Conservation (phyloP, 2,797 vertebrate genomes). For the Xenentodon cancila region DNA sequence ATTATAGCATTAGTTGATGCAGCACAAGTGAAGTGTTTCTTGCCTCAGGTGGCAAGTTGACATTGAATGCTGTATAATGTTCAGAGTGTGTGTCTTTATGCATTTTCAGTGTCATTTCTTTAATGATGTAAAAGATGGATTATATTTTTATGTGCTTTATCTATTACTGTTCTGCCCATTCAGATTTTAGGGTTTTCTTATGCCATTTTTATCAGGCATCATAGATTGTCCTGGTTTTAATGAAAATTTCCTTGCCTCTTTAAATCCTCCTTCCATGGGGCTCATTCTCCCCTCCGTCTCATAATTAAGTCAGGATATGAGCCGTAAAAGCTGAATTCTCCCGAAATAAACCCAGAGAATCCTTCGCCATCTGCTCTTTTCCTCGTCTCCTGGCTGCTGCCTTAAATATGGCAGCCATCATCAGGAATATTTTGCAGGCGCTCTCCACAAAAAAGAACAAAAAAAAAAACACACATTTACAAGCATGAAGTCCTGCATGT, state of each 20-base stretch:
- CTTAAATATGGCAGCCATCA: conserved; percentile 32
- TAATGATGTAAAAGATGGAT: conserved; percentile 25
- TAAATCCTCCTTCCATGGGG: conserved; percentile 60
- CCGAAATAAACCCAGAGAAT: conserved; percentile 74
- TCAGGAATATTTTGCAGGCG: conserved; percentile 18
- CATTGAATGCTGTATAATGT: neutral
- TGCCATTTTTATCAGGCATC: conserved; percentile 45
- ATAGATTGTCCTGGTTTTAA: conserved; percentile 44
- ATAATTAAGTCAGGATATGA: conserved; percentile 82
- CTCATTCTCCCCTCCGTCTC: conserved; percentile 66
- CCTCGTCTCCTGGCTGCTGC: conserved; percentile 23
- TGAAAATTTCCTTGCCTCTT: conserved; percentile 65
- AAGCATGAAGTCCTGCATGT: neutral
- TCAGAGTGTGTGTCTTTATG: neutral
- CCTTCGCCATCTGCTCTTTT: conserved; percentile 69
- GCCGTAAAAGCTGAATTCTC: conserved; percentile 75
- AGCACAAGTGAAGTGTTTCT: conserved; percentile 5
- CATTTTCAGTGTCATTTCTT: neutral
- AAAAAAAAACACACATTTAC: no score
- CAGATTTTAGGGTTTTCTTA: conserved; percentile 37
- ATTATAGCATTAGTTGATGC: conserved; percentile 9
- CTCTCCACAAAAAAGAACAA: conserved; percentile 6
- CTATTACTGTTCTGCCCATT: conserved; percentile 26
- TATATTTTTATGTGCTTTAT: conserved; percentile 45
- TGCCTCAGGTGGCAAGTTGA: conserved; percentile 7